Evolutionary conservation across 2,797 vertebrate species (phyloP).

Genomic region (Diplodus sargus): DNA sequence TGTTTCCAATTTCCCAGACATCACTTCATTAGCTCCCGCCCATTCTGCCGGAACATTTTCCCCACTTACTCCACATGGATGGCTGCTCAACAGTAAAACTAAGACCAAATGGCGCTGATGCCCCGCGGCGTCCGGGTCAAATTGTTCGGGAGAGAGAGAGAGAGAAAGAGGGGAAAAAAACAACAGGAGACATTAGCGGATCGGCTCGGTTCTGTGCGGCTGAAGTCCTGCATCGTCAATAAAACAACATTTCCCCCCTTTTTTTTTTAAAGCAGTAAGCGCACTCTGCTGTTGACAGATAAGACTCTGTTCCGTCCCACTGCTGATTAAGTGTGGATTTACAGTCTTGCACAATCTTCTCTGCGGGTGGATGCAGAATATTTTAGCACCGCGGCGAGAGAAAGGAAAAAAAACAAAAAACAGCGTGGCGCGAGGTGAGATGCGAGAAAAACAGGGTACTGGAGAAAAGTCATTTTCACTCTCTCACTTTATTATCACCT

Average conservation of each 20-base stretch:
- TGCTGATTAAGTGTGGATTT: slow-evolving; percentile 61
- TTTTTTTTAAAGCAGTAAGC: slow-evolving; percentile 35
- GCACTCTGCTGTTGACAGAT: slow-evolving; percentile 64
- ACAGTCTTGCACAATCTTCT: slow-evolving; percentile 39
- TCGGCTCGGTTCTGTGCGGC: slow-evolving; percentile 18
- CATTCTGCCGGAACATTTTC: slow-evolving; percentile 46
- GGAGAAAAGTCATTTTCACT: slow-evolving; percentile 60
- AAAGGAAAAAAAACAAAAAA: background rate
- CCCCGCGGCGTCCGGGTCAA: slow-evolving; percentile 50
- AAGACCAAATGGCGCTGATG: slow-evolving; percentile 52
- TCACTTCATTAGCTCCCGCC: slow-evolving; percentile 61
- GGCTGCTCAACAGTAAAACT: slow-evolving; percentile 54
- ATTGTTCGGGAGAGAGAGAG: background rate
- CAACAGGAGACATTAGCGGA: slow-evolving; percentile 23
- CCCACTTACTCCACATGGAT: slow-evolving; percentile 45
- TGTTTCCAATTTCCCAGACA: slow-evolving; percentile 48
- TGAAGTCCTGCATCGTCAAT: slow-evolving; percentile 35
- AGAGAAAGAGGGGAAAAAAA: too few relatives aligned
- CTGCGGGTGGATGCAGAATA: slow-evolving; percentile 38
- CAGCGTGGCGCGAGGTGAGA: slow-evolving; percentile 15
- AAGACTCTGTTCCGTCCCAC: slow-evolving; percentile 55
- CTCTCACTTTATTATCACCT: slow-evolving; percentile 77
- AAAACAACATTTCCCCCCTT: slow-evolving; percentile 22
- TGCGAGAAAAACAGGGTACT: slow-evolving; percentile 12
- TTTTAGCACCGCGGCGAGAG: slow-evolving; percentile 41